Evolutionary conservation across 2,888 invertebrate species (phyloP), one percentile per base, ranked within the genome.

Genomic region (Gasteruption jaculator): DNA sequence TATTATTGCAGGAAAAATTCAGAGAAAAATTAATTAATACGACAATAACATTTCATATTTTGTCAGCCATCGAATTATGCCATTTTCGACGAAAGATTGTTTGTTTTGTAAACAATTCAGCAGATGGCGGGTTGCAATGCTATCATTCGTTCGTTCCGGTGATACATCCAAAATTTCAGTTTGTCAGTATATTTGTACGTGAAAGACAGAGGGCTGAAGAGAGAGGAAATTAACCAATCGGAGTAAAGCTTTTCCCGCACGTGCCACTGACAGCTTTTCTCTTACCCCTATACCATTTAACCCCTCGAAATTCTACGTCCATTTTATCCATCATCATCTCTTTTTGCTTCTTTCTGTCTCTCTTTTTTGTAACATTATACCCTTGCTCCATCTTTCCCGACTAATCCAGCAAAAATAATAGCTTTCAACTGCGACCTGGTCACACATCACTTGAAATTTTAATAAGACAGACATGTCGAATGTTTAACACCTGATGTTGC

Each of bases 191-290:
- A 21, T 19, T 46, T 8, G 22, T 24, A 16, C 15, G 14, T 12
- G 48, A 51, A 50, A 49, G 50, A 49, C 45, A 41, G 45, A 46
- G 36, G 29, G 36, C 38, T 32, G 42, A 46, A 39, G 22, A 34
- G 24, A 15, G 18, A 34, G 16, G 11, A 38, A 34, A 35, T 11
- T n/a, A 19, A 36, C 36, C 36, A 36, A 36, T 36, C 36, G 27
- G 27, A 12, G 36, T 27, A 36, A 26, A 41, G 39, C 51, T 48
- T 43, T 52, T 49, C 49, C 52, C 54, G 55, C 63, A 63, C 63
- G 63, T 61, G 62, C 49, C 63, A 38, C 35, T 63, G 60, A 61
- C 63, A 61, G 61, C 50, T 35, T 41, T 35, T 26, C 26, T 43
- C 49, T 52, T 49, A 48, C 44, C 48, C 48, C 40, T 49, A n/a